Evolutionary conservation across 2,888 invertebrate genomes (phyloP), one percentile per base, ranked within the genome.

Genomic region (Anticlea derivata): DNA sequence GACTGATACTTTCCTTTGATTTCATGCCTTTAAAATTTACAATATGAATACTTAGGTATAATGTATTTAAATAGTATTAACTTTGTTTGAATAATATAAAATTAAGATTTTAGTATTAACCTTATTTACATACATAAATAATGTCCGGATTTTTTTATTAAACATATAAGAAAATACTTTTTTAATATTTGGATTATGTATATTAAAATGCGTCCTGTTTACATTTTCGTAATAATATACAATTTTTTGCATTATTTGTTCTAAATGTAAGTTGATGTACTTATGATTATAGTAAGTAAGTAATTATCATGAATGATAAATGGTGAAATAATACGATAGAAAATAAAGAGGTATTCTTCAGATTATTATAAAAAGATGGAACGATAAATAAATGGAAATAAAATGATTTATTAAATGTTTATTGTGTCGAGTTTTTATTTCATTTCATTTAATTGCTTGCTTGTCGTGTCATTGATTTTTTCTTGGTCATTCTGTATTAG

Each of bases 311-410:
- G 31, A 54, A 60, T 59, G 60, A 61, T 62, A 63, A 60, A 58
- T 44, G 54, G 56, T 58, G 55, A 60, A 59, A 54, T 64, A 69
- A 66, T 60, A 50, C 60, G 61, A 65, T 65, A 62, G 63, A 44
- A 58, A 69, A 71, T 78, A 75, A 78, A 77, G 74, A 67, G 70
- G 74, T 76, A 75, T 70, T 76, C 76, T 78, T 71, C 72, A 73
- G 67, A 69, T 65, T 74, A 72, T 66, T 60, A 67, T 72, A 74
- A 68, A 71, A 72, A 66, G 52, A 61, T 57, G 61, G 60, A 66
- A 68, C 54, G 37, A 70, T 78, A 75, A 78, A 75, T 59, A 61
- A 55, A 66, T 63, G 61, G 55, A 47, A 67, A 76, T 76, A 78
- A 80, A 80, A 66, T 65, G 61, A 65, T 79, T 78, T 80, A 80